These are phyloP conservation scores for Zaprionus tsacasi DNA, from an alignment of 1,140 invertebrate species.

Conservation along the genomic window DNA sequence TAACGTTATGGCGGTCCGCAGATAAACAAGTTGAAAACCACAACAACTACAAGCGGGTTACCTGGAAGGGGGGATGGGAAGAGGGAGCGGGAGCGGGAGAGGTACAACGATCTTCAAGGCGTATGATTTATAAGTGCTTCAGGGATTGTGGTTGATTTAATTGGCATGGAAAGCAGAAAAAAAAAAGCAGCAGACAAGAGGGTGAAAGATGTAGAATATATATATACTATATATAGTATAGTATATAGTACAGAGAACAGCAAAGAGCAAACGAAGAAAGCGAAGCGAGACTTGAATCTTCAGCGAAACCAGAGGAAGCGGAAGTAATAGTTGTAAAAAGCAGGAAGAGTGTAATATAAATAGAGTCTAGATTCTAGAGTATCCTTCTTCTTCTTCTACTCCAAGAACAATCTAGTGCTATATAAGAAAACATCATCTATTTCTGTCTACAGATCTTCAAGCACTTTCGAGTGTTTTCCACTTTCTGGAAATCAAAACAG, in stretches of 20 bases:
- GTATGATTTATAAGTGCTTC: slow-evolving; percentile 43
- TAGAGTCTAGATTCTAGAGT: neutral
- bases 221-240: neutral
- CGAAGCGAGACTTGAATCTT: slow-evolving; percentile 5
- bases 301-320: neutral
- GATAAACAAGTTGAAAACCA: slow-evolving; percentile 48
- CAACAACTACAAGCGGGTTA: neutral
- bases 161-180: slow-evolving; percentile 26
- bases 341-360: slow-evolving; percentile 5
- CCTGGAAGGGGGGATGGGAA: too few species aligned
- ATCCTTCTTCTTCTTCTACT: neutral
- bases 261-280: slow-evolving; percentile 27
- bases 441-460: slow-evolving; percentile 14
- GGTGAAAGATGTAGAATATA: slow-evolving; percentile 41
- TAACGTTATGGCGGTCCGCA: slow-evolving; percentile 69
- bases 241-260: slow-evolving; percentile 17
- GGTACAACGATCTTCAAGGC: slow-evolving; percentile 15
- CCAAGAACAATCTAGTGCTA: neutral
- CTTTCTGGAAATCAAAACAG: slow-evolving; percentile 16
- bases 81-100: too few species aligned
- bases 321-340: neutral
- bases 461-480: slow-evolving; percentile 28
- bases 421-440: neutral
- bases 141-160: slow-evolving; percentile 49
- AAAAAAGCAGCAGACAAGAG: slow-evolving; percentile 3